These are phyloP conservation scores for Vanacampus margaritifer DNA, from an alignment of 2,113 vertebrate species.

Conservation along the genomic window DNA sequence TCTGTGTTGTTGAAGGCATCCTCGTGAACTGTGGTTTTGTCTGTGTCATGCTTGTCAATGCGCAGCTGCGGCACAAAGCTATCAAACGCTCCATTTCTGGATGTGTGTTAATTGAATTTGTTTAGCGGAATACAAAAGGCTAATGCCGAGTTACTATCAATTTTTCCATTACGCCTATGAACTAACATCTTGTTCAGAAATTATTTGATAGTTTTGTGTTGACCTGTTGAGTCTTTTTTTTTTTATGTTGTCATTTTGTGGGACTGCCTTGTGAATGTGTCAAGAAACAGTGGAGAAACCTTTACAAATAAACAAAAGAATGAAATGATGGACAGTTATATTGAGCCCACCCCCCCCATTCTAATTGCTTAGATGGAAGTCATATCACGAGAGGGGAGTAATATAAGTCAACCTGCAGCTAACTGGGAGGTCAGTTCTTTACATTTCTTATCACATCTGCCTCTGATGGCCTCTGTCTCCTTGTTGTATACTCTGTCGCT, in stretches of 20 bases:
- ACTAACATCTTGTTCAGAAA: slow-evolving; percentile 42
- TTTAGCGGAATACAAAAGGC: neutral
- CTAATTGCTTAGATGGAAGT: slow-evolving; percentile 99
- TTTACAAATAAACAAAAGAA: slow-evolving; percentile 72
- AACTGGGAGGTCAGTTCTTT: slow-evolving; percentile 99
- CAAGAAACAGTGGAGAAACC: slow-evolving; percentile 79
- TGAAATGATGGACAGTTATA: slow-evolving; percentile 98
- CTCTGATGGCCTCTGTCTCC: slow-evolving; percentile 68
- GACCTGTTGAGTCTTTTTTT: slow-evolving; percentile 57
- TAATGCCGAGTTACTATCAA: slow-evolving; percentile 22
- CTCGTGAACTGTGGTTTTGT: slow-evolving; percentile 60
- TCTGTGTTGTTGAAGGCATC: slow-evolving; percentile 56
- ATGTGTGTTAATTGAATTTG: slow-evolving; percentile 24
- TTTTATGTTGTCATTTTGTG: slow-evolving; percentile 57
- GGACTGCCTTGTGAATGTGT: slow-evolving; percentile 59
- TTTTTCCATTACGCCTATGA: neutral
- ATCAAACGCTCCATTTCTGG: slow-evolving; percentile 56
- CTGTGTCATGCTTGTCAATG: slow-evolving; percentile 63
- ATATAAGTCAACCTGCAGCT: slow-evolving; percentile 98
- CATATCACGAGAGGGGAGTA: slow-evolving; percentile 96
- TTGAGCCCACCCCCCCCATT: slow-evolving; percentile 95
- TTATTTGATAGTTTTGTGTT: slow-evolving; percentile 59
- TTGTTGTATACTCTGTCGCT: slow-evolving; percentile 58
- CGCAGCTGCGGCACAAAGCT: slow-evolving; percentile 60
- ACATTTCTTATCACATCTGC: slow-evolving; percentile 91